Percentiles rank a stretch among this genome's conserved stretches.
Conservation (phyloP, 2,888 invertebrate species). For the Coleophora deauratella region DNA sequence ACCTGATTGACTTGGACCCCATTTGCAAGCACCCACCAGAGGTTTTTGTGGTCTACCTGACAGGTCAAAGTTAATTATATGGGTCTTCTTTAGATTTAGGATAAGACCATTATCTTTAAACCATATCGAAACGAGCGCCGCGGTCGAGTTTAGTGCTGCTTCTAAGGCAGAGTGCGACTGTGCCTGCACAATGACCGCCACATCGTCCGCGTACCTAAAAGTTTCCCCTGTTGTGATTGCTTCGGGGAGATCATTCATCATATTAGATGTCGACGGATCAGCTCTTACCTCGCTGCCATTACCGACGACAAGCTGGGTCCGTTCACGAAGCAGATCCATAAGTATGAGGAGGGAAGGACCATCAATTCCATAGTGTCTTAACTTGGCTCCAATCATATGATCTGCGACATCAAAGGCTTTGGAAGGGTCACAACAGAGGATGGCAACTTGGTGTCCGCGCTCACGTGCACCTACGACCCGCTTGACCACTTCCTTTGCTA, state of each 20-base stretch:
- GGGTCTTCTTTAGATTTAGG: conserved; percentile 1
- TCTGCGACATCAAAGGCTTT: background rate
- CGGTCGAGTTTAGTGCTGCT: background rate
- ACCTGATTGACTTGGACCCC: background rate
- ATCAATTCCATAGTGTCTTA: too few species aligned
- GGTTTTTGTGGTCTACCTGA: too few species aligned
- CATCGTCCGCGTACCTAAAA: conserved; percentile 3
- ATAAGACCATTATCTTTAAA: background rate
- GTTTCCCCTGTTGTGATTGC: background rate
- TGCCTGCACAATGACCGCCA: background rate
- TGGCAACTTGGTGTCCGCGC: conserved; percentile 1
- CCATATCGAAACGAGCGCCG: background rate
- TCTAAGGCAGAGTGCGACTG: background rate
- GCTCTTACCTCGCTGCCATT: conserved; percentile 1
- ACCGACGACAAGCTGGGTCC: background rate
- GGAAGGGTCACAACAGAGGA: conserved; percentile 4
- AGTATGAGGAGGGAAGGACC: background rate
- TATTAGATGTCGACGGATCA: background rate
- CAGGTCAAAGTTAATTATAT: background rate
- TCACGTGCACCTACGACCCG: background rate
- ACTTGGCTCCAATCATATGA: background rate
- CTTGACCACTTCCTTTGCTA: background rate
- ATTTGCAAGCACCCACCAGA: background rate
- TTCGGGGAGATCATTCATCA: conserved; percentile 2
- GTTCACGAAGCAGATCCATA: background rate